A percentile compares a stretch with the other conserved stretches of the same genome.
Evolutionary conservation across 2,888 invertebrate genomes (phyloP).

Genomic region (Amorpha juglandis): DNA sequence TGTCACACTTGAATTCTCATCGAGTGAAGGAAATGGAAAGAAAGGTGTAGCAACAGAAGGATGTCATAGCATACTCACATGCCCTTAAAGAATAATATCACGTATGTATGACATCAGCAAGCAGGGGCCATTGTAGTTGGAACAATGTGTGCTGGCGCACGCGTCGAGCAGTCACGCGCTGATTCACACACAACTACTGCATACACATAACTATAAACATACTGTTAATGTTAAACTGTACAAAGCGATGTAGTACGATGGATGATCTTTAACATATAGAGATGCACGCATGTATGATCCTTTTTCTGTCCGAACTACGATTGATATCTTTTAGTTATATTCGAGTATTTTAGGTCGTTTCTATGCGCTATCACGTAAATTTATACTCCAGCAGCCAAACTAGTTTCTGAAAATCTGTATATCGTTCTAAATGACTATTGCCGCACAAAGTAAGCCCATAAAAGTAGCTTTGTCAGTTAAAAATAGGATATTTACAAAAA

Average conservation of each 20-base stretch:
- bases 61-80: conserved; percentile 36
- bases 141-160: conserved; percentile 63
- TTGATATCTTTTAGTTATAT: no score
- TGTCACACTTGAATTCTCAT: conserved; percentile 7
- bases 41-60: conserved; percentile 21
- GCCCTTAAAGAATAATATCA: conserved; percentile 59
- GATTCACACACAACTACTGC: conserved; percentile 50
- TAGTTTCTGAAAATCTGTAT: no score
- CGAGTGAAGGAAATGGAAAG: conserved; percentile 12
- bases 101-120: conserved; percentile 69
- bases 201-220: conserved; percentile 22
- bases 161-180: conserved; percentile 68
- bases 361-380: not conserved
- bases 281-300: not conserved
- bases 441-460: no score
- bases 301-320: not conserved
- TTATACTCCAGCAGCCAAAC: not conserved
- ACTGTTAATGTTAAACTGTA: conserved; percentile 11
- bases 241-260: not conserved
- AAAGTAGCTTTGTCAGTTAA: no score
- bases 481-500: no score
- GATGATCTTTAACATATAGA: not conserved
- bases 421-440: no score
- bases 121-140: conserved; percentile 68
- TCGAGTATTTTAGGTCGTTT: not conserved